Conservation (phyloP, 2,888 invertebrate genomes). For the Papilio elwesi region DNA sequence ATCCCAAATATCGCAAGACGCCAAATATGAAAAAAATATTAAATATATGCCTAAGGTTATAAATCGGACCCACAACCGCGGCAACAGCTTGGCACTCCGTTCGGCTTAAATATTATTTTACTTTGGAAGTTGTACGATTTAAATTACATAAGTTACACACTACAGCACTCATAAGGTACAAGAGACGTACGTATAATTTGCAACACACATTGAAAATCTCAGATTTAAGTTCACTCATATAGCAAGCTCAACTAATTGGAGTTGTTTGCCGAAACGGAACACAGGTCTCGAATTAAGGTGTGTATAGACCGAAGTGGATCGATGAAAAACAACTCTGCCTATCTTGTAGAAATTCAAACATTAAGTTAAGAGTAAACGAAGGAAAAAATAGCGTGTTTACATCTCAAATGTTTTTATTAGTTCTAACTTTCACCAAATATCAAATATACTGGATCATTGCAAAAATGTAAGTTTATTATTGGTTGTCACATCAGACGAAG, state of each 20-base stretch:
- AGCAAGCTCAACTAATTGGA: slow-evolving; percentile 5
- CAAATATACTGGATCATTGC: no score
- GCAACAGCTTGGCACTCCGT: no score
- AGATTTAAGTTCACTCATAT: slow-evolving; percentile 10
- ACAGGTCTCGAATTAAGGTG: slow-evolving; percentile 3
- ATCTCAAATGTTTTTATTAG: no score
- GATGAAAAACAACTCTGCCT: neutral
- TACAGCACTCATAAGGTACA: neutral
- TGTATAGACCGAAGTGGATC: slow-evolving; percentile 4
- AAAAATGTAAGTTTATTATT: no score
- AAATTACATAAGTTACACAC: neutral
- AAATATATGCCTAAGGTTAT: no score
- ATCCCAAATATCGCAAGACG: no score
- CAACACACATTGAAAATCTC: neutral
- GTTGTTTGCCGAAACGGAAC: slow-evolving; percentile 14
- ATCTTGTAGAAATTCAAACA: neutral
- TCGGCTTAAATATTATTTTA: neutral
- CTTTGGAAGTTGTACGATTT: neutral
- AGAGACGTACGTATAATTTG: neutral
- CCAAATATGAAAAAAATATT: no score
- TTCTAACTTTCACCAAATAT: no score
- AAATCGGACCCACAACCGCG: no score
- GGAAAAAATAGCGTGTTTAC: no score
- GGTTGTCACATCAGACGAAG: no score
- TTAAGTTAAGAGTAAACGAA: no score